Conservation (phyloP, 2,113 vertebrate genomes). For the Brienomyrus longianalis region DNA sequence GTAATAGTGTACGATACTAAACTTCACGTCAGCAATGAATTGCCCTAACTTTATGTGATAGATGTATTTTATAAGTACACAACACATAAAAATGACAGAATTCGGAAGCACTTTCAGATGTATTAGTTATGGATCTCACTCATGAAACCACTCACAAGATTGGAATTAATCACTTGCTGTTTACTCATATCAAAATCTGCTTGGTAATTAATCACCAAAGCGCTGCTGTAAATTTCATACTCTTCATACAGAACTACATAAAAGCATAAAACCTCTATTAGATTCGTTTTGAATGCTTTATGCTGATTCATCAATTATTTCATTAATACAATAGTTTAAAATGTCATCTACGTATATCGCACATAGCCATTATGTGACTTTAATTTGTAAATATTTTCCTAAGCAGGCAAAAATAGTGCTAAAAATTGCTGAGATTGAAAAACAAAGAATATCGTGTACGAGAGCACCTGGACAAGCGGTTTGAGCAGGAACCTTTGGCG, state of each 20-base stretch:
- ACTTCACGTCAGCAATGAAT: not conserved
- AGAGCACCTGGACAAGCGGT: not conserved
- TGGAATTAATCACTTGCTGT: not conserved
- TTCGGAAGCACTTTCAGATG: not conserved
- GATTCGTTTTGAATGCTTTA: not conserved
- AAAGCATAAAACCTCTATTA: not conserved
- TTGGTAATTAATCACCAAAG: not conserved
- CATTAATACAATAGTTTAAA: not conserved
- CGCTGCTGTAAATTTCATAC: not conserved
- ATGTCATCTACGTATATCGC: not conserved
- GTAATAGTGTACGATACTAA: not conserved
- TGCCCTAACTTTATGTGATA: not conserved
- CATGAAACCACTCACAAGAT: not conserved
- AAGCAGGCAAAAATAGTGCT: not conserved
- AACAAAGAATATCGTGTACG: not conserved
- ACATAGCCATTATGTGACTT: not conserved
- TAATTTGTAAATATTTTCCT: not conserved
- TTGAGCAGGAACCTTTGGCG: not conserved
- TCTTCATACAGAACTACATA: not conserved
- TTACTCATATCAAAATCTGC: not conserved
- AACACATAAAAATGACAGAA: not conserved
- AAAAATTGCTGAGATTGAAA: not conserved
- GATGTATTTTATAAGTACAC: not conserved
- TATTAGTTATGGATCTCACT: not conserved
- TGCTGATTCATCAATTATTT: not conserved